Percentiles rank a stretch among this genome's conserved stretches.
Conservation (phyloP, 2,113 vertebrate genomes). For the Sapajus apella region DNA sequence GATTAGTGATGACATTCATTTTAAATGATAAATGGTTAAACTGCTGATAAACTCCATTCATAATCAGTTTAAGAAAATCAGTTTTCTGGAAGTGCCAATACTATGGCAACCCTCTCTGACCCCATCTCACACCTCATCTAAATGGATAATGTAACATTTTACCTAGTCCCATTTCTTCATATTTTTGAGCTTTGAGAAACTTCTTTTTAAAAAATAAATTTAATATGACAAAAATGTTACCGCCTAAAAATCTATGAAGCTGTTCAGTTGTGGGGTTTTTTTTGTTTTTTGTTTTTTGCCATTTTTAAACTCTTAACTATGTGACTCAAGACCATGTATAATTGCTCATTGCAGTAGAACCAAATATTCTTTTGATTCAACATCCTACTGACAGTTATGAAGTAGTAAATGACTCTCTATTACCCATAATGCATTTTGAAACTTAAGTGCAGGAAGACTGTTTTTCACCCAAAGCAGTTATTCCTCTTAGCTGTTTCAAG, state of each 20-base stretch:
- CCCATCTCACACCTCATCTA: not conserved
- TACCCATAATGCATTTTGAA: not conserved
- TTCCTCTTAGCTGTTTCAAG: not conserved
- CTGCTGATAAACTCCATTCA: not conserved
- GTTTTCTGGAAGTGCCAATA: not conserved
- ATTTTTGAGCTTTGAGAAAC: not conserved
- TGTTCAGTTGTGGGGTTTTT: not conserved
- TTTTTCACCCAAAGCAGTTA: not conserved
- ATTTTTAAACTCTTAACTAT: not conserved
- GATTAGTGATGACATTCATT: not conserved
- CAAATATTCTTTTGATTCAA: not conserved
- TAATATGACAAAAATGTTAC: not conserved
- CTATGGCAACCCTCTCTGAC: rapidly evolving
- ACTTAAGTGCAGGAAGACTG: not conserved
- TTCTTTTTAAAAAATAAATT: not conserved
- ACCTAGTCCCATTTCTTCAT: not conserved
- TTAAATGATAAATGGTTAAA: not conserved
- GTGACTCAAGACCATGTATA: not conserved
- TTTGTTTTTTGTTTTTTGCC: not conserved
- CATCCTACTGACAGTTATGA: not conserved
- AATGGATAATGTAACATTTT: not conserved
- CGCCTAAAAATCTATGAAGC: not conserved
- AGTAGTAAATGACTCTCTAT: not conserved
- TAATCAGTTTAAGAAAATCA: not conserved
- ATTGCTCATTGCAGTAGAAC: not conserved